These are phyloP conservation scores for Hartigia nigra DNA, from an alignment of 2,888 invertebrate species.

Conservation along the genomic window DNA sequence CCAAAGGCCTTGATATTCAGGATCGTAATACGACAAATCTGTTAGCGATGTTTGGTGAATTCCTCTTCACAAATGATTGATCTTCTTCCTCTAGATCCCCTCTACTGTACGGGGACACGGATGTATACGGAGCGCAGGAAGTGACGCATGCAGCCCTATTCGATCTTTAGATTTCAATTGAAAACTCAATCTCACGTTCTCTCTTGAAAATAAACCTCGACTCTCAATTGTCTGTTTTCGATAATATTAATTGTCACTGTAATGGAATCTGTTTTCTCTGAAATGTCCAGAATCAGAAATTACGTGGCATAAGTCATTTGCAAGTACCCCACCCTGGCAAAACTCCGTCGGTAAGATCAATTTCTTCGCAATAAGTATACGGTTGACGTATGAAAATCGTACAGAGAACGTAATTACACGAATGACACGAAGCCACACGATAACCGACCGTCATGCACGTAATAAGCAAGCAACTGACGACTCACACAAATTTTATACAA, in stretches of 20 bases:
- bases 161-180: background rate
- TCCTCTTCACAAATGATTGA: slow-evolving; percentile 7
- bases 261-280: background rate
- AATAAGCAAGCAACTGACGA: background rate
- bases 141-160: slow-evolving; percentile 13
- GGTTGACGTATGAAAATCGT: background rate
- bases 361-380: background rate
- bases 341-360: background rate
- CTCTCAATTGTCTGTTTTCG: background rate
- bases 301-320: background rate
- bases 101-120: slow-evolving; percentile 20
- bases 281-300: background rate
- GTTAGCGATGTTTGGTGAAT: slow-evolving; percentile 4
- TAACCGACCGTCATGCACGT: background rate
- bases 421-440: background rate
- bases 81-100: background rate
- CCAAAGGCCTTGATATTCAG: slow-evolving; percentile 33
- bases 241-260: background rate
- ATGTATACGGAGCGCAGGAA: slow-evolving; percentile 14
- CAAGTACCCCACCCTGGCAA: background rate
- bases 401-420: background rate
- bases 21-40: slow-evolving; percentile 12
- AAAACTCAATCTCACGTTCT: background rate
- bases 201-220: background rate
- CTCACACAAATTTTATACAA: background rate